Percentiles rank a stretch among this genome's conserved stretches.
phyloP scores from a whole-genome alignment of 2,797 vertebrate species.

The Hydrolagus colliei region DNA sequence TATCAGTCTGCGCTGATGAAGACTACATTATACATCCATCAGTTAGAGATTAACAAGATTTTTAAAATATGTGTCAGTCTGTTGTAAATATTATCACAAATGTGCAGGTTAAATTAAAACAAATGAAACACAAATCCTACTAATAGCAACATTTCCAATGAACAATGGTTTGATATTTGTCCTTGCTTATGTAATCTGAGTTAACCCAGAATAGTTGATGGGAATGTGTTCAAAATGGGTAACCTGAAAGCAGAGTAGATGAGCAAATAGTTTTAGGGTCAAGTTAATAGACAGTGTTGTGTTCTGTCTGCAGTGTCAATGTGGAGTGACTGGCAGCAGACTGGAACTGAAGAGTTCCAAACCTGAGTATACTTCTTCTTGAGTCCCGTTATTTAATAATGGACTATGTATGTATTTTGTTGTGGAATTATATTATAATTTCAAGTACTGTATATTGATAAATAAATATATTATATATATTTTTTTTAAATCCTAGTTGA shows the following conservation, averaged over 20 bases:
- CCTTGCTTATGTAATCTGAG: too few species aligned
- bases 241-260: too few species aligned
- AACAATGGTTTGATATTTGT: background rate
- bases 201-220: too few species aligned
- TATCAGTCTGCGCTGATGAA: conserved; percentile 17
- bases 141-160: background rate
- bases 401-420: background rate
- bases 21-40: conserved; percentile 5
- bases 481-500: background rate
- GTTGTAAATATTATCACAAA: background rate
- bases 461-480: too few species aligned
- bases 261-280: too few species aligned
- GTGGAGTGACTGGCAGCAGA: background rate
- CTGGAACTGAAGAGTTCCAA: background rate
- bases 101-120: background rate
- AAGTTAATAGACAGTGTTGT: too few species aligned
- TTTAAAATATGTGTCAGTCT: background rate
- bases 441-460: too few species aligned
- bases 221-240: too few species aligned
- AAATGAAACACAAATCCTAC: background rate
- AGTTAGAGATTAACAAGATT: background rate
- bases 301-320: background rate
- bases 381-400: background rate
- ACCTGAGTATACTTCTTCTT: too few species aligned
- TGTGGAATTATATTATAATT: too few species aligned